Evolutionary conservation across 2,797 vertebrate species (phyloP), one percentile per base, ranked within the genome.

Genomic region (Silurus aristotelis): DNA sequence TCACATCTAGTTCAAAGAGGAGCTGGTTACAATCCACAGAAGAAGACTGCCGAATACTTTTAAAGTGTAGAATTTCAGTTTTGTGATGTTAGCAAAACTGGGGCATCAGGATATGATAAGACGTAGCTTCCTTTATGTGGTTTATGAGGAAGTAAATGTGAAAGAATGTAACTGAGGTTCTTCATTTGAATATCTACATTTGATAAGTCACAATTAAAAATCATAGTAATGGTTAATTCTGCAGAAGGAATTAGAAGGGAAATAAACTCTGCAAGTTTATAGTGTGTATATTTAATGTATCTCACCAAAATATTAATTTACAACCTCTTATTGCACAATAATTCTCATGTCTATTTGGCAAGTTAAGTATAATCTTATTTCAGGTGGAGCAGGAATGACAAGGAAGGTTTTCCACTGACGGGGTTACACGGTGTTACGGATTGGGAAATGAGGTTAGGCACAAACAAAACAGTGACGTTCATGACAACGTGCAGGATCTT

Each of bases 1-100:
- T 68, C 46, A 70, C 12, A 66, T 84, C 27, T 75, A 31, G 60
- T 82, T 48, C 22, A 71, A 75, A 82, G 55, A 80, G 20, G 61
- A 60, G 19, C 73, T 27, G 20, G 46, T 75, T 79, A 67, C 84
- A 77, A 81, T 79, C 46, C 78, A 80, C 64, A 27, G n/a, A 81
- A 63, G 6, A 58, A 19, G 12, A 63, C 8, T 55, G 22, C 48
- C 17, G 75, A 43, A 13, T 31, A 58, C 5, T 12, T 46, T 46
- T 6, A 83, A 38, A 38, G n/a, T 70, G 43, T 15, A 38, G 31
- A 58, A 22, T 22, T 38, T 38, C 27, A 43, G 48, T 61, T 61
- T 19, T 43, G 13, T 13, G n/a, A 80, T 19, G 7, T 64, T 80
- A 27, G 3, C 77, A 25, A 25, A 79, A 63, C 14, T 48, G 61